Base-by-base conservation (phyloP, 2,888 invertebrate genomes). In the Imbricaverruca yamaguchii region DNA sequence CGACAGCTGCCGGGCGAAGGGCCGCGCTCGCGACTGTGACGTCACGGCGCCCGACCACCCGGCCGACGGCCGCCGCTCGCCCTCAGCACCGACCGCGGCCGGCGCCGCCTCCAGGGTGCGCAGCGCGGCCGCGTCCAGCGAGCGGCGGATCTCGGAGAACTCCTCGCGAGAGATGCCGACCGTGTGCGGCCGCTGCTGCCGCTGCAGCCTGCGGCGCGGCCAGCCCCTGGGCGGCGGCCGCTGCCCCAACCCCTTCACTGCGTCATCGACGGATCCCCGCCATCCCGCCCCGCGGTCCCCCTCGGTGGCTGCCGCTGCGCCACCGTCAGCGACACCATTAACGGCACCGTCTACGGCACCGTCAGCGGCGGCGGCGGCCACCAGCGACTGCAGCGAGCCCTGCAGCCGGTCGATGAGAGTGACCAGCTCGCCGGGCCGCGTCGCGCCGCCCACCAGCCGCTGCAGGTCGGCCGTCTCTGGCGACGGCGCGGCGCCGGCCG, bases 391-490 rank as follows among this genome's bases (percentile, higher is more conserved):
- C 15, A 90, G 85, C 65, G 89, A 89, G 10, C 91, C 90, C 85
- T 93, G 91, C 1, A 93, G 89, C 18, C 92, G 90, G 61, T 91
- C 91, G 81, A 94, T 92, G 9, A 94, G 89, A 13, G 91, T 89
- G 63, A 93, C 88, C 25, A 94, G 88, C 39, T 93, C 91, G 81
- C 90, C 0, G 88, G 87, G 82, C 90, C 90, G 15, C 59, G 23
- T n/a, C 65, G 69, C 23, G 59, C 63, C 67, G 63, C 53, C 67
- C 80, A 57, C 67, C 80, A 55, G 63, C 65, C 57, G 80, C 65
- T 13, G 67, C 39, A 39, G 39, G 81, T 80, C 81, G 77, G 55
- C 63, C 80, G 57, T 23, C 69, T 63, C 67, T 55, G 23, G 56
- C n/a, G 63, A 59, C 23, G 39, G 63, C 57, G 55, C 9, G 39